These are phyloP conservation scores for Onychomys leucogaster DNA, from an alignment of 2,797 vertebrate genomes.

Conservation along the genomic window DNA sequence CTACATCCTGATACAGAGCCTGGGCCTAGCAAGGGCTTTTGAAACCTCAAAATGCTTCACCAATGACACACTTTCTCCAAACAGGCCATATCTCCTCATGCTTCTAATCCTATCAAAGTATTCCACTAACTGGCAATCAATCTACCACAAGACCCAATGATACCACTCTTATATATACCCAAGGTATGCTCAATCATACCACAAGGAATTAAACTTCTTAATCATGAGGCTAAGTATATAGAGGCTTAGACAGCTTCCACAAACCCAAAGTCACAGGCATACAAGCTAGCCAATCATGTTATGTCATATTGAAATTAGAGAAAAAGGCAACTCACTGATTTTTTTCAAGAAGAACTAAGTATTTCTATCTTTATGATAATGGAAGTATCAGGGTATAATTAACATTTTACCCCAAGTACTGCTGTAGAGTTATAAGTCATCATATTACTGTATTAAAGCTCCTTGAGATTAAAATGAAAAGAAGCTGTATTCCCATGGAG, in stretches of 20 bases:
- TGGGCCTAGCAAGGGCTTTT: background rate
- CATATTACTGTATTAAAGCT: conserved; percentile 45
- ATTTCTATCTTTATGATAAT: conserved; percentile 35
- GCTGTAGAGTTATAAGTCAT: conserved; percentile 42
- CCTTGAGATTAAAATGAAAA: conserved; percentile 47
- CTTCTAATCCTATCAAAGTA: background rate
- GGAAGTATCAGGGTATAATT: conserved; percentile 71
- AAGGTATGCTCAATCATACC: background rate
- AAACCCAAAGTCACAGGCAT: background rate
- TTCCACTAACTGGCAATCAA: background rate
- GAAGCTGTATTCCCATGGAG: conserved; percentile 55
- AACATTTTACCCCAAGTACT: conserved; percentile 72
- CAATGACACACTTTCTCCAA: background rate
- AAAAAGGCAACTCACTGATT: conserved; percentile 34
- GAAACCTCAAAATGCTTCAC: background rate
- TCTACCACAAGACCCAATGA: background rate
- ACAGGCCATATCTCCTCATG: too few relatives aligned
- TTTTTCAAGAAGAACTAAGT: conserved; percentile 7
- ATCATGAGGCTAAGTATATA: background rate
- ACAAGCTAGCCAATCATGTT: accelerated
- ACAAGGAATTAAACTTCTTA: background rate
- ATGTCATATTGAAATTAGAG: background rate
- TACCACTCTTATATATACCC: background rate
- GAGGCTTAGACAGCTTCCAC: background rate
- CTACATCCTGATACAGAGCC: background rate